phyloP scores from a whole-genome alignment of 37 sponge, comb jelly and placozoan species.

The Bolinopsis microptera region DNA sequence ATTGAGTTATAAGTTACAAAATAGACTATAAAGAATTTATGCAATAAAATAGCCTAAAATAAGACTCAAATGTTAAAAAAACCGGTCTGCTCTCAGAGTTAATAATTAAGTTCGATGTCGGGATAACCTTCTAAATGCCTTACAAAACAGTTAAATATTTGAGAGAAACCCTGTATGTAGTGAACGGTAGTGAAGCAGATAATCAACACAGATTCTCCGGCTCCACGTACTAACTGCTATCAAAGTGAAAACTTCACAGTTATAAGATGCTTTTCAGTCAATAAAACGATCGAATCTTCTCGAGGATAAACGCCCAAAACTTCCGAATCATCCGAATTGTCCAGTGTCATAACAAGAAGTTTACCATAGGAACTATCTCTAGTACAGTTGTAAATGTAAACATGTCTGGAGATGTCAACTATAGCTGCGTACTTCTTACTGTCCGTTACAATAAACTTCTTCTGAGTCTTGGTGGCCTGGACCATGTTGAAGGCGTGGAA shows the following conservation, averaged over 20 bases:
- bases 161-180: no score
- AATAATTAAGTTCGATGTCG: background rate
- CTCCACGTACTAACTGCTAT: background rate
- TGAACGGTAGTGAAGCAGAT: no score
- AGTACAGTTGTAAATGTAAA: background rate
- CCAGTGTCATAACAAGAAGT: constrained; percentile 42
- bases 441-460: constrained; percentile 50
- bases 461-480: constrained; percentile 58
- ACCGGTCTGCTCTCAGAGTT: background rate
- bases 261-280: constrained; percentile 21
- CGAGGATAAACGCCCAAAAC: background rate
- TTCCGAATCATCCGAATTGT: constrained; percentile 3
- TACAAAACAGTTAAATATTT: no score
- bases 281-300: background rate
- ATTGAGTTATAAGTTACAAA: no score
- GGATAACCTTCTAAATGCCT: background rate
- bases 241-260: background rate
- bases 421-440: background rate
- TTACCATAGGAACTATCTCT: background rate
- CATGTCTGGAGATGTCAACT: constrained; percentile 9
- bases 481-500: constrained; percentile 54
- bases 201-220: background rate
- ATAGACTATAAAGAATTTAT: background rate
- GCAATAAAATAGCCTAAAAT: background rate
- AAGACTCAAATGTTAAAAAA: background rate